Evolutionary conservation across 2,113 vertebrate genomes (phyloP).

Genomic region (Bagarius yarrelli): DNA sequence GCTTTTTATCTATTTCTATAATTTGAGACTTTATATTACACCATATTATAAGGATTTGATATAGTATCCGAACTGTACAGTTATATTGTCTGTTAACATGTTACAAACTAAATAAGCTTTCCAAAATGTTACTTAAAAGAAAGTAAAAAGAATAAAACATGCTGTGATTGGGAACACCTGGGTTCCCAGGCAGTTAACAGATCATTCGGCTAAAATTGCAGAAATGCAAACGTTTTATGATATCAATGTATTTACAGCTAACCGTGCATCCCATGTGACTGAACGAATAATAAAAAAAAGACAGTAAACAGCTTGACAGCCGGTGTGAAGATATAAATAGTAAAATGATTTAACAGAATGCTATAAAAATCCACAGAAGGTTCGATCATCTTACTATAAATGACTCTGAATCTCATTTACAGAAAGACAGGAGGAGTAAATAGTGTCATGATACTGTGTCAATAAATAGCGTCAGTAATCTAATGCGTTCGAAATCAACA

Average conservation of each 20-base stretch:
- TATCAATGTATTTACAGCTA: not conserved
- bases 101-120: not conserved
- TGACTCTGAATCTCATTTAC: not conserved
- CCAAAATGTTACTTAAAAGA: not conserved
- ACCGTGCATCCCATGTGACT: not conserved
- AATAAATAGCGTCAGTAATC: slow-evolving; percentile 13
- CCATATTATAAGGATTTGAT: not conserved
- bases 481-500: slow-evolving; percentile 24
- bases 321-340: not conserved
- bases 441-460: not conserved
- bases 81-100: not conserved
- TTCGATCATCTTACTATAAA: not conserved
- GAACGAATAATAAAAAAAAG: not conserved
- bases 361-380: not conserved
- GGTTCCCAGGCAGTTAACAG: not conserved
- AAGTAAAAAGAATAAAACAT: not conserved
- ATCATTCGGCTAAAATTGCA: not conserved
- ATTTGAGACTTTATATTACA: not conserved
- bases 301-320: not conserved
- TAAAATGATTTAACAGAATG: not conserved
- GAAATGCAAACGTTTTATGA: not conserved
- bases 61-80: not conserved
- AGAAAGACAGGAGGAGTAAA: slow-evolving; percentile 9
- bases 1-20: not conserved
- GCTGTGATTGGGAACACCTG: not conserved